Percentiles rank a stretch among this genome's conserved stretches.
Evolutionary conservation across 2,888 invertebrate species (phyloP).

Genomic region (Drosophila longiperda): DNA sequence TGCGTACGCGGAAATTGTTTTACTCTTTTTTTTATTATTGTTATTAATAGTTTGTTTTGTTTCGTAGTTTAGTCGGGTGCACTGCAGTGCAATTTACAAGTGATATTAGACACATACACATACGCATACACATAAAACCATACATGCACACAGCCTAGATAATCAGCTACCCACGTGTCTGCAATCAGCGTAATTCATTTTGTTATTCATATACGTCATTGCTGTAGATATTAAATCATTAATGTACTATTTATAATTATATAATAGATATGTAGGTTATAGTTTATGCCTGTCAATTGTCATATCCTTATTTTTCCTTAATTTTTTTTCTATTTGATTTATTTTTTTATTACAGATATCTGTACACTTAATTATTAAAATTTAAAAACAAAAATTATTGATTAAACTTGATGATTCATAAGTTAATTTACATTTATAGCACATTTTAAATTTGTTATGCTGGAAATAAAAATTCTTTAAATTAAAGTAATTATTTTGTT

Average conservation of each 20-base stretch:
- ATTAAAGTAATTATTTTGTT: not conserved
- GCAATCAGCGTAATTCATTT: constrained; percentile 1
- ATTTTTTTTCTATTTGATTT: not conserved
- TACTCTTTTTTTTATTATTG: constrained; percentile 12
- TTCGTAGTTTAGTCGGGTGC: constrained; percentile 34
- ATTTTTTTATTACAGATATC: no score
- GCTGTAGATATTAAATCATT: not conserved
- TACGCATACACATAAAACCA: not conserved
- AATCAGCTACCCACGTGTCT: constrained; percentile 22
- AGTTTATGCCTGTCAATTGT: not conserved
- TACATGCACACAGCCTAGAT: constrained; percentile 20
- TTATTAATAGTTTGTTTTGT: constrained; percentile 10
- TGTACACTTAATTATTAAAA: no score
- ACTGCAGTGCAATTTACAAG: constrained; percentile 28
- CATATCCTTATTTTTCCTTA: not conserved
- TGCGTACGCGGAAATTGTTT: constrained; percentile 57
- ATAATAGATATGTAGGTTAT: not conserved
- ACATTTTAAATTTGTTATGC: not conserved
- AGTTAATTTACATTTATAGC: not conserved
- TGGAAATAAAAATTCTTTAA: not conserved
- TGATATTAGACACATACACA: constrained; percentile 6
- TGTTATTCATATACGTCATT: constrained; percentile 1
- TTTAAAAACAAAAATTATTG: no score
- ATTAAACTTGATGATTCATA: no score
- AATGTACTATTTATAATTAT: not conserved